These are phyloP conservation scores for Nilaparvata lugens DNA, from an alignment of 1,140 invertebrate genomes.

Conservation along the genomic window DNA sequence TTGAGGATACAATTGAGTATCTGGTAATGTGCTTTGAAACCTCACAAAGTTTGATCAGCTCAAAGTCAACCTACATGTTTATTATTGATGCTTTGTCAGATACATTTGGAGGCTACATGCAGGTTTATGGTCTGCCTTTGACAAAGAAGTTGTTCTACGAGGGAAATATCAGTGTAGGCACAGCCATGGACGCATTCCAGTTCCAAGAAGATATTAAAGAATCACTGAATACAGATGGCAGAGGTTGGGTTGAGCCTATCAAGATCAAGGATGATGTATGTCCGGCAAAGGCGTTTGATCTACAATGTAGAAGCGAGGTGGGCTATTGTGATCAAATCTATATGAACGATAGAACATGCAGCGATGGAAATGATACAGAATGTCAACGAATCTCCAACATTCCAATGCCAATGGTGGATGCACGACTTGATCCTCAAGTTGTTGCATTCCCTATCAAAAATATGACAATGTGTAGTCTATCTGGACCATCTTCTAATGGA, in stretches of 20 bases:
- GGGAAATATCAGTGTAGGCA: conserved; percentile 14
- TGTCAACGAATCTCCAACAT: background rate
- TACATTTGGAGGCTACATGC: conserved; percentile 17
- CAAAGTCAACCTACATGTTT: background rate
- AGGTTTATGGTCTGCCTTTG: conserved; percentile 18
- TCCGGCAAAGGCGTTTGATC: background rate
- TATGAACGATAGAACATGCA: background rate
- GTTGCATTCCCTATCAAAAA: background rate
- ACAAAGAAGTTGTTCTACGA: conserved; percentile 22
- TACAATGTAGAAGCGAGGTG: background rate
- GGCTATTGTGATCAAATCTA: background rate
- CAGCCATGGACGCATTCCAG: conserved; percentile 10
- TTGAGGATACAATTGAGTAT: conserved; percentile 14
- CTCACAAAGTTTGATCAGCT: background rate
- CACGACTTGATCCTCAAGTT: background rate
- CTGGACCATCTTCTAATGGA: background rate
- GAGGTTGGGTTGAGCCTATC: conserved; percentile 17
- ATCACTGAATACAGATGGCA: conserved; percentile 20
- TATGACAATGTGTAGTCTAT: background rate
- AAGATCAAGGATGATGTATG: conserved; percentile 3
- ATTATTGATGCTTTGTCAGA: conserved; percentile 14
- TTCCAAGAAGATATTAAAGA: conserved; percentile 17
- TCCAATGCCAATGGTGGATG: background rate
- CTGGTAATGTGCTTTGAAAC: conserved; percentile 10
- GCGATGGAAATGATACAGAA: background rate